Conservation (phyloP, 1,140 invertebrate species). For the Aphelenchoides fujianensis region DNA sequence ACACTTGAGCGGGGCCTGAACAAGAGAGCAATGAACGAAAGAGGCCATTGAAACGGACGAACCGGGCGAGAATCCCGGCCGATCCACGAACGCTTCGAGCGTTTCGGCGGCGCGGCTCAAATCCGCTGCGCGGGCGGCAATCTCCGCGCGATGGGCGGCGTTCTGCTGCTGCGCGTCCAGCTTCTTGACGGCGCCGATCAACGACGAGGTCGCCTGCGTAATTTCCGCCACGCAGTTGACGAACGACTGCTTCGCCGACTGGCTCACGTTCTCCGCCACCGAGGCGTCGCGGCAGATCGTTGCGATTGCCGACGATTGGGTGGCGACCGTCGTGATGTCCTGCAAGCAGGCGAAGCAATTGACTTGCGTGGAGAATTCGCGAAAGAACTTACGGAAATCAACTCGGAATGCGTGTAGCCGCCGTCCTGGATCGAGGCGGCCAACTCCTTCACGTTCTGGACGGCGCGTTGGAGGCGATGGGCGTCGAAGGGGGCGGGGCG, state of each 20-base stretch:
- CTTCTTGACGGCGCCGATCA: slow-evolving; percentile 92
- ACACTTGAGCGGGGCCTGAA: slow-evolving; percentile 88
- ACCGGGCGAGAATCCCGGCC: slow-evolving; percentile 84
- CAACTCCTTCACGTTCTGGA: slow-evolving; percentile 81
- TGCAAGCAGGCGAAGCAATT: slow-evolving; percentile 30
- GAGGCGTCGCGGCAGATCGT: slow-evolving; percentile 89
- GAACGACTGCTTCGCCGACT: slow-evolving; percentile 92
- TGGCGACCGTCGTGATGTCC: slow-evolving; percentile 82
- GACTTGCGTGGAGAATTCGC: background rate
- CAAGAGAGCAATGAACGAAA: too few relatives aligned
- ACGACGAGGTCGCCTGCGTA: slow-evolving; percentile 85
- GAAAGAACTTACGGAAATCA: slow-evolving; percentile 32
- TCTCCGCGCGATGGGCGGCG: slow-evolving; percentile 69
- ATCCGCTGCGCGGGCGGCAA: slow-evolving; percentile 77
- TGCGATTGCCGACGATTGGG: slow-evolving; percentile 90
- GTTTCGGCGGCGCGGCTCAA: slow-evolving; percentile 85
- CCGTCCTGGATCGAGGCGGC: slow-evolving; percentile 74
- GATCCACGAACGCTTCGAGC: slow-evolving; percentile 85
- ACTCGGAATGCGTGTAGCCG: slow-evolving; percentile 65
- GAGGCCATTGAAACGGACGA: too few relatives aligned
- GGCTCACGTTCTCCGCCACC: slow-evolving; percentile 83
- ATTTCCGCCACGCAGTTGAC: slow-evolving; percentile 95
- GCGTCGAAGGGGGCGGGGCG: slow-evolving; percentile 85
- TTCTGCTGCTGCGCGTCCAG: slow-evolving; percentile 64
- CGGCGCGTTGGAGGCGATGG: slow-evolving; percentile 79